Base-by-base conservation (phyloP, 1,140 invertebrate species). In the Pseudomyrmex gracilis region DNA sequence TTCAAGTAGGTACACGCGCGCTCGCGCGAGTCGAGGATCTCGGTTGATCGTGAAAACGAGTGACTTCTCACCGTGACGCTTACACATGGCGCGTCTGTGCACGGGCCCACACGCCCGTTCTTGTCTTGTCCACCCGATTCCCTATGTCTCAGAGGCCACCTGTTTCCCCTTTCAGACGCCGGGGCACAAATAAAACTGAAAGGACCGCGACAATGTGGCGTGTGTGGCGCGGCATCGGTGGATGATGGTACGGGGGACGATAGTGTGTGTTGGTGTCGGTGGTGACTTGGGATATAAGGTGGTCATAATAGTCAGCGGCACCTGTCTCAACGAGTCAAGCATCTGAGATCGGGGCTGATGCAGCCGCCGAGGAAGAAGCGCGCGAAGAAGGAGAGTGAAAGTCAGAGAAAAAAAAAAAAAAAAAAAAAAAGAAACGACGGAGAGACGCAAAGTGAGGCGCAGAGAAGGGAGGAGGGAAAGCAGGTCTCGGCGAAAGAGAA, bases 251-350 rank as follows among this genome's bases (percentile, higher is more conserved):
- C 47, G 53, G n/a, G n/a, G 51, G 34, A 61, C 43, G 80, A 61
- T 34, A 63, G 77, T 22, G 66, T 55, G 74, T 77, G 74, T 77
- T 83, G 55, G 85, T 83, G 85, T 70, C 73, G 78, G 78, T 83
- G 85, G 74, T 83, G 80, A 77, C 73, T 87, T 43, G 87, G 74
- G 85, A 83, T 88, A 87, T 83, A 87, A 85, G 90, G 82, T 83
- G 83, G 86, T 89, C 83, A 89, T 90, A 91, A 91, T 90, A 90
- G 89, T 89, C 83, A 51, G 61, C 88, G 83, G 80, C 90, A 91
- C 90, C 90, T 90, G 90, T 90, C 85, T 90, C 85, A 63, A 68
- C 58, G 87, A 70, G 64, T 51, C 58, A 74, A 82, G 85, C 88
- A 89, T 86, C 85, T 86, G 85, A 89, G 87, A 86, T 89, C 87